Conservation (phyloP, 2,113 vertebrate species). For the Alouatta palliata region DNA sequence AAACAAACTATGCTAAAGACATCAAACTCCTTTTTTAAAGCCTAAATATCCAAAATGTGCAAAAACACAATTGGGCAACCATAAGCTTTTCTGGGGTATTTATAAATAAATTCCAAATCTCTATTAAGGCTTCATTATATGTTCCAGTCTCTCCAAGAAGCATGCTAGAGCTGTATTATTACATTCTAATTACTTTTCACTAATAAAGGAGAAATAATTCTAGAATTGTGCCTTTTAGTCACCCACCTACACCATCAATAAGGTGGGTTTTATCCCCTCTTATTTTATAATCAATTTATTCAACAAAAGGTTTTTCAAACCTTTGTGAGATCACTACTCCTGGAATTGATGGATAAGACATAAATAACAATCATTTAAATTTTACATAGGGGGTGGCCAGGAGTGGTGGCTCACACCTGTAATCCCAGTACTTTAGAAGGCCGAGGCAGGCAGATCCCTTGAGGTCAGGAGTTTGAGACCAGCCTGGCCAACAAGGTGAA, state of each 20-base stretch:
- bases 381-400: background rate
- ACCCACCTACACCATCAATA: background rate
- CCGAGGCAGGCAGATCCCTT: too few species aligned
- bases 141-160: background rate
- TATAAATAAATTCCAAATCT: conserved; percentile 28
- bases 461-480: too few species aligned
- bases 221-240: background rate
- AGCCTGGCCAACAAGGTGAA: too few species aligned
- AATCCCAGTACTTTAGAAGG: too few species aligned
- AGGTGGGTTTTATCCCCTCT: background rate
- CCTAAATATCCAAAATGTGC: background rate
- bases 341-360: conserved; percentile 1
- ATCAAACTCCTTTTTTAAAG: background rate
- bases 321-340: background rate
- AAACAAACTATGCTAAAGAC: background rate
- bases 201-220: conserved; percentile 6
- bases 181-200: background rate
- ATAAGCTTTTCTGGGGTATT: background rate
- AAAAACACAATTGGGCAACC: background rate
- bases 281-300: background rate
- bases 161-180: background rate
- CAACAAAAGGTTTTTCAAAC: conserved; percentile 8
- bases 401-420: too few species aligned
- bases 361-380: background rate
- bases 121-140: background rate